These are phyloP conservation scores for Polia nebulosa DNA, from an alignment of 2,888 invertebrate species.

Conservation along the genomic window DNA sequence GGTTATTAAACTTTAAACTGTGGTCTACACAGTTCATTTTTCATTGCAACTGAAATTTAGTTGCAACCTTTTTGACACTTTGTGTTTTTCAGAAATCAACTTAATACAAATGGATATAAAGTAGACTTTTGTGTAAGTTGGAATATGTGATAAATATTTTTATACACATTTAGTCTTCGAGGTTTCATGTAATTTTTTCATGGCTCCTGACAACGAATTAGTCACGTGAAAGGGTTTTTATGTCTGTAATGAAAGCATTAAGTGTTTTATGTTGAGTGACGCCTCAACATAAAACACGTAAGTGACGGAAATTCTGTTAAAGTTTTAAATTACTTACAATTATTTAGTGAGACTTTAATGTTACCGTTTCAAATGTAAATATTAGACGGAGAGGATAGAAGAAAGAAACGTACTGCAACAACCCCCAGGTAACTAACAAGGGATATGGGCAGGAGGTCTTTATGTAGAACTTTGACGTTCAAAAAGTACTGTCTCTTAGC, in stretches of 20 bases:
- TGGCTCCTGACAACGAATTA: conserved; percentile 50
- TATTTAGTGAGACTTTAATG: conserved; percentile 7
- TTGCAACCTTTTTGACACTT: background rate
- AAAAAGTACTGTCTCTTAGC: too few relatives aligned
- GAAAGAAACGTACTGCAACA: too few relatives aligned
- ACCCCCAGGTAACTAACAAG: too few relatives aligned
- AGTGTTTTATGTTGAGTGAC: conserved; percentile 27
- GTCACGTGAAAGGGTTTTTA: conserved; percentile 53
- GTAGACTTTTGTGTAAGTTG: conserved; percentile 23
- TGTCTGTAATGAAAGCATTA: conserved; percentile 38
- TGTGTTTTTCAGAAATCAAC: conserved; percentile 23
- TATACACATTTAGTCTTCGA: background rate
- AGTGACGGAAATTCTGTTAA: conserved; percentile 17
- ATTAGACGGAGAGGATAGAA: too few relatives aligned
- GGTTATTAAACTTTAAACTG: conserved; percentile 1
- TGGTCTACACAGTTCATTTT: background rate
- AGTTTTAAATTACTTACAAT: conserved; percentile 14
- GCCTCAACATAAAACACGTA: too few relatives aligned
- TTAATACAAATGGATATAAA: conserved; percentile 2
- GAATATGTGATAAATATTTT: background rate
- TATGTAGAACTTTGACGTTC: too few relatives aligned
- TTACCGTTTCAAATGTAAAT: too few relatives aligned
- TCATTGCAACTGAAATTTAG: background rate
- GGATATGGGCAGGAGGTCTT: too few relatives aligned
- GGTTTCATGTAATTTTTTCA: conserved; percentile 47